Percentiles rank a stretch among this genome's conserved stretches.
Evolutionary conservation across 2,113 vertebrate genomes (phyloP).

Genomic region (Dolichallabes microphthalmus): DNA sequence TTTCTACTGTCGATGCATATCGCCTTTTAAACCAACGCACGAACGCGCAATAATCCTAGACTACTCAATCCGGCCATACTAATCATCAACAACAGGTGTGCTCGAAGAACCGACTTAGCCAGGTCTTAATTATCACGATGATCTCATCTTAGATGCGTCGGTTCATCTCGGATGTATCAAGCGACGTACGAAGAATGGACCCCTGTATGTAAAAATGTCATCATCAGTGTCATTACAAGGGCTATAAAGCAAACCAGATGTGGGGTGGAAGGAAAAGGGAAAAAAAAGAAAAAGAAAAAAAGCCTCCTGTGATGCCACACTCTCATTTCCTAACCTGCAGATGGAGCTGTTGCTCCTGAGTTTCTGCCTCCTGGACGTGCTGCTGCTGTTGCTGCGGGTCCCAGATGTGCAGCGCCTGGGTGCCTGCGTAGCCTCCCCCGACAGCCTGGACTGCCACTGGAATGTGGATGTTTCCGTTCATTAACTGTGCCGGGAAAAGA

Average conservation of each 20-base stretch:
- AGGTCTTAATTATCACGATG: too few species aligned
- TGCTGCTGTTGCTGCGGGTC: slow-evolving; percentile 87
- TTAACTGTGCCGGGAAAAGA: slow-evolving; percentile 97
- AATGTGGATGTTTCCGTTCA: slow-evolving; percentile 99
- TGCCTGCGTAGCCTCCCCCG: slow-evolving; percentile 88
- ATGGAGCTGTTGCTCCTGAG: slow-evolving; percentile 85
- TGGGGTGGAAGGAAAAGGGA: too few species aligned
- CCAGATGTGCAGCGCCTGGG: slow-evolving; percentile 98
- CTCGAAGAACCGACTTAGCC: too few species aligned
- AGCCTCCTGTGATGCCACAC: neutral
- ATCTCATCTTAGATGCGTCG: too few species aligned
- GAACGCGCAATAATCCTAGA: too few species aligned
- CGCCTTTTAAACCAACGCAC: too few species aligned
- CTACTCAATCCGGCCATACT: too few species aligned
- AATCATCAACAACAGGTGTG: too few species aligned
- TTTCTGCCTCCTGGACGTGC: slow-evolving; percentile 73
- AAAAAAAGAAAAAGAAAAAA: neutral
- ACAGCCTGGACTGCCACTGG: slow-evolving; percentile 97
- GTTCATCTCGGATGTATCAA: too few species aligned
- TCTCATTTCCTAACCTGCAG: slow-evolving; percentile 79
- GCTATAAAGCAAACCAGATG: neutral
- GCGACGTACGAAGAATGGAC: too few species aligned
- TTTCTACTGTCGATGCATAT: too few species aligned
- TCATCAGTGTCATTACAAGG: neutral
- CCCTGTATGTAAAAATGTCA: neutral